Conservation (phyloP, 2,797 vertebrate species). For the Aselliscus stoliczkanus region DNA sequence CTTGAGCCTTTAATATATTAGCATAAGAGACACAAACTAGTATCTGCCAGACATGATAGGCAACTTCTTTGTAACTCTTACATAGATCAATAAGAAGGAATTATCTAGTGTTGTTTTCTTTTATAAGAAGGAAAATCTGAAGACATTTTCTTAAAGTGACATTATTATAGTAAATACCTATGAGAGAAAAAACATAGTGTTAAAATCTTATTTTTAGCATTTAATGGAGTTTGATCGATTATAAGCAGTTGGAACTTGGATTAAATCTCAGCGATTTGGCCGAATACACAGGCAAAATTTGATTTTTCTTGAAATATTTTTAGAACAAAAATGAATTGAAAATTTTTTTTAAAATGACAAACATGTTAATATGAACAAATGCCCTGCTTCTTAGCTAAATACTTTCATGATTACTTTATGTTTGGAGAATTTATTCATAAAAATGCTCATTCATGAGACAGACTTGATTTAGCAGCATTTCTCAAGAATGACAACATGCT, state of each 20-base stretch:
- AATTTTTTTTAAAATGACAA: too few relatives aligned
- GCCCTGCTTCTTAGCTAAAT: background rate
- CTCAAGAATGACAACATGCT: background rate
- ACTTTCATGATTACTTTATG: background rate
- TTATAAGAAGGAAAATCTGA: background rate
- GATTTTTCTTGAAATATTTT: background rate
- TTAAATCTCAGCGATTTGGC: background rate
- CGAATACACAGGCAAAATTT: background rate
- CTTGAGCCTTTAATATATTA: background rate
- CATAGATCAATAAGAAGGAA: background rate
- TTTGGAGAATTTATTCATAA: background rate
- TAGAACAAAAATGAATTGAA: background rate
- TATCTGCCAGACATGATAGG: background rate
- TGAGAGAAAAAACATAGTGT: background rate
- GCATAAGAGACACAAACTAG: background rate
- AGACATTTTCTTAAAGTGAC: background rate
- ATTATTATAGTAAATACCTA: background rate
- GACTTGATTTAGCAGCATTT: background rate
- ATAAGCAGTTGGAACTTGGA: background rate
- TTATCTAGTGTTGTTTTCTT: background rate
- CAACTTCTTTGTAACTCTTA: conserved; percentile 13
- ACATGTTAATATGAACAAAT: background rate
- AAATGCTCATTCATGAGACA: background rate
- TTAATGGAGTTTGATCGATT: background rate
- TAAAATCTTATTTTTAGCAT: background rate